These are phyloP conservation scores for Medauroidea extradentata DNA, from an alignment of 1,140 invertebrate genomes.

Conservation along the genomic window DNA sequence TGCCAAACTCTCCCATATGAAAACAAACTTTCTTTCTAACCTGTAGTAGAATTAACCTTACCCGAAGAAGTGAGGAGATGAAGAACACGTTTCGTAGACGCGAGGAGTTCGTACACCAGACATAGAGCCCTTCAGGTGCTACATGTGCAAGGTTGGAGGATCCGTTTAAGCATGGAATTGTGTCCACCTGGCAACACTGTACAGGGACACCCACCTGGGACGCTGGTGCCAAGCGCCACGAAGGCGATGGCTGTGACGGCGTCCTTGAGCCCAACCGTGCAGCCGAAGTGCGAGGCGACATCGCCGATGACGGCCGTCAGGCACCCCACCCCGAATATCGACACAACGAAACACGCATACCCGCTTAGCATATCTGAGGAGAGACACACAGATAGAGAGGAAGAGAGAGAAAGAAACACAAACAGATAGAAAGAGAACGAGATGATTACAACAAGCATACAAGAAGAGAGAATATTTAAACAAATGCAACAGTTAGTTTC, in stretches of 20 bases:
- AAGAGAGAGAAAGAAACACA: background rate
- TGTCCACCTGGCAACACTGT: no score
- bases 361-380: conserved; percentile 73
- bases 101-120: no score
- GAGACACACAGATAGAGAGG: conserved; percentile 11
- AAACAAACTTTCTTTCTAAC: no score
- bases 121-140: no score
- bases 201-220: conserved; percentile 79
- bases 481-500: no score
- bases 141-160: no score
- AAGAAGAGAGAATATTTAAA: background rate
- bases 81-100: no score
- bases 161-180: no score
- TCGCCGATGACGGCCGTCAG: conserved; percentile 96
- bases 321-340: conserved; percentile 89
- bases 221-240: conserved; percentile 92
- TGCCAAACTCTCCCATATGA: no score
- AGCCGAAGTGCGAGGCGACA: conserved; percentile 93
- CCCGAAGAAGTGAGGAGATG: no score
- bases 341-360: conserved; percentile 89
- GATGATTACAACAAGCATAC: background rate
- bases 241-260: conserved; percentile 95
- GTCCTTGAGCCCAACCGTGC: conserved; percentile 94
- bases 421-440: background rate
- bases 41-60: no score